Evolutionary conservation across 1,140 invertebrate genomes (phyloP), one percentile per base, ranked within the genome.

Genomic region (Pogonognathellus flavescens): DNA sequence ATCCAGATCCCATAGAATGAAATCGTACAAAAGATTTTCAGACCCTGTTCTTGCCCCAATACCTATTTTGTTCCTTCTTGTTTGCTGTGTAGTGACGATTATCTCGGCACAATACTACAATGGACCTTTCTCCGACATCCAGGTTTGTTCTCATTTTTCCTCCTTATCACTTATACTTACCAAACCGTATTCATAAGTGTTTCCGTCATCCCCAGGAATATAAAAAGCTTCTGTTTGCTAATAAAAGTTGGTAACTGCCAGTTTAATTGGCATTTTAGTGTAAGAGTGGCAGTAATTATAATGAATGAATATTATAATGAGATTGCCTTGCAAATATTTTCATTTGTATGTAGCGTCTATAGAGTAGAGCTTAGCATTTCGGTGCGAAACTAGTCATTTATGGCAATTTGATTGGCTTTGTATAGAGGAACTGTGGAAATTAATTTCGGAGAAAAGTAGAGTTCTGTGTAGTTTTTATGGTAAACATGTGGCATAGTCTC

Each of bases 21-120:
- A 25, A 66, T 66, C 62, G 14, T 25, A 66, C 62, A 66, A 66
- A 66, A 66, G 62, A 66, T 25, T 66, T 66, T 25, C 62, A 25
- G 62, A 66, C 22, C 25, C 62, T 31, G 13, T 25, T 10, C 14
- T 66, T 25, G 25, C 62, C 62, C 62, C 62, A 31, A 25, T 20
- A 25, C 62, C 62, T 25, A 22, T 66, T 66, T 25, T 66, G 22
- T 20, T 66, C 22, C 9, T 66, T 66, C 25, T 66, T 1, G 10
- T 66, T 1, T 14, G 20, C 25, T 66, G 22, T 25, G 9, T 11
- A 10, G 20, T 66, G 5, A 66, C 62, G 20, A 66, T 66, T 10
- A 66, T 66, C 25, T 66, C 62, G 20, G 62, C 62, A 66, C 62
- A 66, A 13, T 66, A 66, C 25, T 25, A 66, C 25, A 66, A 25